phyloP scores from a whole-genome alignment of 92 coral and sea anemone genomes.

The Siderastrea siderea region DNA sequence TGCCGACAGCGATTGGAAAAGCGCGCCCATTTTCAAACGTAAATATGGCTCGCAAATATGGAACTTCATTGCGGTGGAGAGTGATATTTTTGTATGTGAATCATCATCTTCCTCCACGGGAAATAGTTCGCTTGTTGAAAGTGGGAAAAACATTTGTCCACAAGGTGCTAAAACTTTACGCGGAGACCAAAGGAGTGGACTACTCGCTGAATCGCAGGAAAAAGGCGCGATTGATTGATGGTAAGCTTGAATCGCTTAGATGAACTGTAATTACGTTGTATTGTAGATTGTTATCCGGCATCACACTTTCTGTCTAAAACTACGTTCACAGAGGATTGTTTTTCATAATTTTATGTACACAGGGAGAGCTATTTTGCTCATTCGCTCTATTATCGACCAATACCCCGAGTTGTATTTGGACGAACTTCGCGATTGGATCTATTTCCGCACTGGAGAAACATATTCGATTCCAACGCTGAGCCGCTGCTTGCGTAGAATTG shows the following conservation, averaged over 20 bases:
- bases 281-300: neutral
- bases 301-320: neutral
- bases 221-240: slow-evolving; percentile 5
- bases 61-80: slow-evolving; percentile 34
- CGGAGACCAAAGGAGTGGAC: slow-evolving; percentile 34
- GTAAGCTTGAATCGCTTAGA: neutral
- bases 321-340: neutral
- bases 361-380: slow-evolving; percentile 33
- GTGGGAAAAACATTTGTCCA: slow-evolving; percentile 42
- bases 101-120: slow-evolving; percentile 2
- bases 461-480: no score
- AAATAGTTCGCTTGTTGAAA: neutral
- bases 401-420: slow-evolving; percentile 55
- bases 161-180: slow-evolving; percentile 20
- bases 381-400: slow-evolving; percentile 18
- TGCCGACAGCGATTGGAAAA: neutral
- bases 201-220: neutral
- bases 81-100: slow-evolving; percentile 15
- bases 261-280: neutral
- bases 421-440: no score
- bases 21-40: neutral
- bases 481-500: no score
- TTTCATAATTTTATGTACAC: neutral
- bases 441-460: no score
- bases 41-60: slow-evolving; percentile 38